These are phyloP conservation scores for Megamerina dolium DNA, from an alignment of 2,888 invertebrate genomes.

Conservation along the genomic window DNA sequence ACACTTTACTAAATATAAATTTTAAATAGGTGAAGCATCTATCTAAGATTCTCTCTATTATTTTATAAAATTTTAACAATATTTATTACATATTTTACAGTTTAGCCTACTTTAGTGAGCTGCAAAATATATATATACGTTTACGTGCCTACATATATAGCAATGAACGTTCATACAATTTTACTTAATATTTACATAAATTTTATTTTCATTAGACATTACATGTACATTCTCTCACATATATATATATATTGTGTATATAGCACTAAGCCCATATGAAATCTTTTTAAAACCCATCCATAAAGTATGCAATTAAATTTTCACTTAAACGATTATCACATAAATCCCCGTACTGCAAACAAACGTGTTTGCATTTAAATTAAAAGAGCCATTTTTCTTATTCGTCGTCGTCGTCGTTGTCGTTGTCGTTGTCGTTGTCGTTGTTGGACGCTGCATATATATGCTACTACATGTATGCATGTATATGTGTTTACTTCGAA, in stretches of 20 bases:
- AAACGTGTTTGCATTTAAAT: constrained; percentile 47
- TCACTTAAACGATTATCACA: constrained; percentile 48
- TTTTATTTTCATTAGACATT: constrained; percentile 34
- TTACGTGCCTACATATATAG: no score
- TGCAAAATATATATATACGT: no score
- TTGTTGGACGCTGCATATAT: not conserved
- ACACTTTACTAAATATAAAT: no score
- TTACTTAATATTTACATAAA: constrained; percentile 44
- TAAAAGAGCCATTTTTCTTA: constrained; percentile 46
- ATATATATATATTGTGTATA: constrained; percentile 5
- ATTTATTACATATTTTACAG: no score
- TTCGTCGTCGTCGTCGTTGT: no score
- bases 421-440: no score
- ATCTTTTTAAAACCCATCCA: constrained; percentile 33
- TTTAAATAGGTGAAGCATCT: no score
- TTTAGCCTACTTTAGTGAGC: no score
- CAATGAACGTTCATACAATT: no score
- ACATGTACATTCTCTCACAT: constrained; percentile 7
- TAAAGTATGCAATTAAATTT: constrained; percentile 48
- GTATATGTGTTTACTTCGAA: constrained; percentile 1
- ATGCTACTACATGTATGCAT: not conserved
- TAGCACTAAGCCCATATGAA: constrained; percentile 22
- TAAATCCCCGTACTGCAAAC: constrained; percentile 36
- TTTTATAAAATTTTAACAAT: no score
- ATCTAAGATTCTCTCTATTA: no score